A percentile compares a stretch with the other conserved stretches of the same genome.
Conservation (phyloP, 30 jellyfish, hydroid and myxozoan genomes). For the Hydra vulgaris region DNA sequence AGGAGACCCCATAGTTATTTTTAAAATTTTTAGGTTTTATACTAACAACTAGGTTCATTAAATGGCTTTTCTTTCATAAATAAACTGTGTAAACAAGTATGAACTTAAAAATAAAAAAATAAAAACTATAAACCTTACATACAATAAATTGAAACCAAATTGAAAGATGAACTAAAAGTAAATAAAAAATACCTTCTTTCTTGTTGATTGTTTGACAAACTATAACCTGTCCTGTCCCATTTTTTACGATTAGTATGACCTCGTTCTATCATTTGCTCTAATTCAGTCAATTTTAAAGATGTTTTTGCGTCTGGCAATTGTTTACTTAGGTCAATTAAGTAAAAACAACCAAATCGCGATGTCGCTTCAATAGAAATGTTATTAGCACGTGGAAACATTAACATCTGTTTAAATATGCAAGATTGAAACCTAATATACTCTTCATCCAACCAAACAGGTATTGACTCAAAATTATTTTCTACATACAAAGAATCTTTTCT, state of each 20-base stretch:
- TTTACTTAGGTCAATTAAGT: conserved; percentile 33
- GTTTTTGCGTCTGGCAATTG: conserved; percentile 62
- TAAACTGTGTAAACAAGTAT: too few relatives aligned
- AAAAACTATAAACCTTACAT: too few relatives aligned
- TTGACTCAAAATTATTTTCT: neutral
- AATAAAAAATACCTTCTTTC: too few relatives aligned
- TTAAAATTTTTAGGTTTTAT: too few relatives aligned
- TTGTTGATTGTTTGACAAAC: too few relatives aligned
- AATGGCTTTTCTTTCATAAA: too few relatives aligned
- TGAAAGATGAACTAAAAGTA: too few relatives aligned
- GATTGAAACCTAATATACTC: neutral
- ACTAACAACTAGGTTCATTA: too few relatives aligned
- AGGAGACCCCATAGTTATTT: too few relatives aligned
- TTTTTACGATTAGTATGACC: conserved; percentile 41
- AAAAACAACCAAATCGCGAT: conserved; percentile 42
- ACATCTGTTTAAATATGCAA: conserved; percentile 8
- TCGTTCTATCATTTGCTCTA: conserved; percentile 38
- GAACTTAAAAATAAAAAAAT: too few relatives aligned
- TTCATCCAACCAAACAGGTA: neutral
- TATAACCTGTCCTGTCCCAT: conserved; percentile 60
- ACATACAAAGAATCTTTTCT: conserved; percentile 31
- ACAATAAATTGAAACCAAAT: too few relatives aligned
- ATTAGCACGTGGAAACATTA: neutral
- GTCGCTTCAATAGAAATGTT: conserved; percentile 14
- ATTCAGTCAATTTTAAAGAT: conserved; percentile 21